Evolutionary conservation across 2,797 vertebrate genomes (phyloP).

Genomic region (Allobates femoralis): DNA sequence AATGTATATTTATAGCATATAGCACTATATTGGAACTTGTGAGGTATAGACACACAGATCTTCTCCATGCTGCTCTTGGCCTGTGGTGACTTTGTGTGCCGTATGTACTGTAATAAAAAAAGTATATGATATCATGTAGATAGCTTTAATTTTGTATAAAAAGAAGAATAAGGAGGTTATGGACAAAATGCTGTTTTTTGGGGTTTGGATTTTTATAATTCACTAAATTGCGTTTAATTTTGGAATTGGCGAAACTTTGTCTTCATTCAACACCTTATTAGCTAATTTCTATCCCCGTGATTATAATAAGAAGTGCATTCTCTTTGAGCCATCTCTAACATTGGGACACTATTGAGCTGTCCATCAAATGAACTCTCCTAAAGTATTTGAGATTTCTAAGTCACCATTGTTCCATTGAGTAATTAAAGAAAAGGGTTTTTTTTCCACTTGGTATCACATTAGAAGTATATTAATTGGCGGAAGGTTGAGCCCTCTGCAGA

Average conservation of each 20-base stretch:
- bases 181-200: too few relatives aligned
- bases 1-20: too few relatives aligned
- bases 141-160: not conserved
- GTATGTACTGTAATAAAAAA: too few relatives aligned
- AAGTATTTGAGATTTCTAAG: slow-evolving; percentile 77
- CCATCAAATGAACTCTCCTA: slow-evolving; percentile 80
- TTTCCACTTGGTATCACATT: slow-evolving; percentile 88
- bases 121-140: too few relatives aligned
- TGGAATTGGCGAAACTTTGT: slow-evolving; percentile 6
- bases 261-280: slow-evolving; percentile 31
- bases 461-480: slow-evolving; percentile 94
- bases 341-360: slow-evolving; percentile 63
- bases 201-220: not conserved
- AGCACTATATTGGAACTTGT: too few relatives aligned
- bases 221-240: not conserved
- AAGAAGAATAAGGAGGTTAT: too few relatives aligned
- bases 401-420: slow-evolving; percentile 77
- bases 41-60: too few relatives aligned
- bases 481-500: slow-evolving; percentile 86
- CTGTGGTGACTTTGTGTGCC: too few relatives aligned
- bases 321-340: slow-evolving; percentile 51
- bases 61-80: too few relatives aligned
- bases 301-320: slow-evolving; percentile 40
- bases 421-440: slow-evolving; percentile 86
- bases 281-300: slow-evolving; percentile 36